phyloP scores from a whole-genome alignment of 2,888 invertebrate genomes.

The Diadegma fenestrale region DNA sequence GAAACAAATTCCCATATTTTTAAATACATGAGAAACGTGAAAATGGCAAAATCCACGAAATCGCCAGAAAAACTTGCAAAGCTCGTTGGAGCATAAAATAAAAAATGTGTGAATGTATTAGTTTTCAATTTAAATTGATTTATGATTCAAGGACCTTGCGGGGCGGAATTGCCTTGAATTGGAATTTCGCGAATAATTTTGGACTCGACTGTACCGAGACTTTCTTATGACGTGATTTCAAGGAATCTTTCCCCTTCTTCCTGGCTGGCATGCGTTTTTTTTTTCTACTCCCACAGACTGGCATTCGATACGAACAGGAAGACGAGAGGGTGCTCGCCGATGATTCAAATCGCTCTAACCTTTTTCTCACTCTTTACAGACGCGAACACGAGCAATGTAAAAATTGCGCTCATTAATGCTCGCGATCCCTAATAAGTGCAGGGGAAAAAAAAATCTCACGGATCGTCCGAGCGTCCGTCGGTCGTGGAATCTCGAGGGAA shows the following conservation, averaged over 20 bases:
- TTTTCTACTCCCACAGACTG: slow-evolving; percentile 29
- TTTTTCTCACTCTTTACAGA: slow-evolving; percentile 43
- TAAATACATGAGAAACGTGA: not conserved
- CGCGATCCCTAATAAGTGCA: not conserved
- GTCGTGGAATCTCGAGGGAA: not conserved
- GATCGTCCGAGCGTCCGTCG: not conserved
- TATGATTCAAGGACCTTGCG: not conserved
- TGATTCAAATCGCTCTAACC: slow-evolving; percentile 39
- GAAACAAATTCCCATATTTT: not conserved
- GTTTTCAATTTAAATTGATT: no score
- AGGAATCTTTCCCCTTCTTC: slow-evolving; percentile 5
- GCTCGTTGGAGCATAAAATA: slow-evolving; percentile 58
- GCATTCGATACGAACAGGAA: slow-evolving; percentile 32
- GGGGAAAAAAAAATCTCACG: slow-evolving; percentile 3
- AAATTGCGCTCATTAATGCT: not conserved
- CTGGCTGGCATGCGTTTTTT: not conserved
- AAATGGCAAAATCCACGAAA: not conserved
- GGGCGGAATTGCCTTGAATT: not conserved
- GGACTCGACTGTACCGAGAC: slow-evolving; percentile 6
- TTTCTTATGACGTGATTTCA: not conserved
- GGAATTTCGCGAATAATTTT: not conserved
- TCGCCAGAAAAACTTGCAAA: slow-evolving; percentile 50
- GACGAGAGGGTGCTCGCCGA: slow-evolving; percentile 44
- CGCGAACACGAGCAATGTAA: not conserved
- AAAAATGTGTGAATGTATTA: slow-evolving; percentile 27